Base-by-base conservation (phyloP, 2,797 vertebrate genomes). In the Microctenopoma stevenorrisi region DNA sequence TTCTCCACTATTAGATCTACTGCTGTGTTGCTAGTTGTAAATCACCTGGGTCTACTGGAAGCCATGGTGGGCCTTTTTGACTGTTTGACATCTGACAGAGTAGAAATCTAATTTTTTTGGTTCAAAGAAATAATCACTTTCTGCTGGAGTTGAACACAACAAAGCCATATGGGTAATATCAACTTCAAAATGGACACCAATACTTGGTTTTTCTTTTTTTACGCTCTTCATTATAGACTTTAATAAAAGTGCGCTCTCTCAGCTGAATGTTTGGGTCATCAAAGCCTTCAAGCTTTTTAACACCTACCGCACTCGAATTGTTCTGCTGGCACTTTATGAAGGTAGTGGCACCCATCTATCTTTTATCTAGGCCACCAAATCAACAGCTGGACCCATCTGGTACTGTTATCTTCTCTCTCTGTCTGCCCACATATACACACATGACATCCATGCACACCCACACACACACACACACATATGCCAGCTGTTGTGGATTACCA, bases 301-400 rank as follows among this genome's bases (percentile, higher is more conserved):
- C 82, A 83, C 78, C 70, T 78, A 48, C 15, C 6, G 4, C 2
- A 7, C 79, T 81, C 73, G 75, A 78, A 86, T 89, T 85, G 81
- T 81, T 82, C 76, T 74, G 78, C 83, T 92, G 89, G 90, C 81
- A 84, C 78, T 73, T 78, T 73, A 81, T 86, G 86, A 87, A 87
- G 86, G 82, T 79, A 79, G 85, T 80, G 85, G 85, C 84, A 61
- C 80, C 86, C 86, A 86, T 85, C 82, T 74, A 59, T 79, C 64
- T 76, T 86, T 92, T 93, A 93, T 94, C 88, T 94, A 91, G 92
- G 92, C 84, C 92, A 92, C 76, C 87, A 90, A 84, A 91, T 83
- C 82, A 73, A 82, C 91, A 93, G 83, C 91, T 92, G 92, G 85
- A 87, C 90, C 85, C 92, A 94, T 92, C 90, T 93, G 92, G 85